Base-by-base conservation (phyloP, 2,113 vertebrate genomes). In the Oreocharis arfaki region DNA sequence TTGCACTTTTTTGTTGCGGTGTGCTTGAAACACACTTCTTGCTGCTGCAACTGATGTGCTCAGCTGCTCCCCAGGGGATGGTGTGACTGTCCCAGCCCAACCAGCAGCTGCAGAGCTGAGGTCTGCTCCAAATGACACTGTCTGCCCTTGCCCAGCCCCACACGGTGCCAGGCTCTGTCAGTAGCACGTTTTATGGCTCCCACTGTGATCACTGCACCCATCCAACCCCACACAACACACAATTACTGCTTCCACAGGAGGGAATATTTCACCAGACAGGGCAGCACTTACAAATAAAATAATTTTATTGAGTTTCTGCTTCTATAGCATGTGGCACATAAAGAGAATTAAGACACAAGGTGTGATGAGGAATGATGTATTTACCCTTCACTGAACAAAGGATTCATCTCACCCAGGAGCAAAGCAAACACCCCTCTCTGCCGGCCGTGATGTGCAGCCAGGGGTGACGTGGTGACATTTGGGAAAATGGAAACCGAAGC, bases 281-380 rank as follows among this genome's bases (percentile, higher is more conserved):
- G 93, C 94, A 81, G 93, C 61, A 14, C n/a, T 92, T 97, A 94
- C 64, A 94, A 97, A 97, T 16, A 52, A 84, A 94, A 75, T 73
- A 2, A 68, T 93, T 97, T 97, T 97, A 98, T 97, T 96, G 85
- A 95, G 78, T 77, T 83, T 90, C 90, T 92, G 84, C 93, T 95
- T 41, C 95, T 91, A 68, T 7, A 95, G 93, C 64, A 23, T 10
- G 69, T 92, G 89, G 79, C 85, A 91, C 86, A 50, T 41, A 65
- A 52, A 95, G 93, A 97, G 96, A 94, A 78, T 94, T 96, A 96
- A 97, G 97, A 98, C 95, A 92, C 71, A 17, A 95, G 90, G 91
- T 95, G 84, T 59, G 67, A 89, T 85, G 93, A 90, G 78, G 47
- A 95, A 80, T 50, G 74, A 83, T 16, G 37, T 8, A 26, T 93